Evolutionary conservation across 2,797 vertebrate species (phyloP).

Genomic region (Cossypha niveicapilla): DNA sequence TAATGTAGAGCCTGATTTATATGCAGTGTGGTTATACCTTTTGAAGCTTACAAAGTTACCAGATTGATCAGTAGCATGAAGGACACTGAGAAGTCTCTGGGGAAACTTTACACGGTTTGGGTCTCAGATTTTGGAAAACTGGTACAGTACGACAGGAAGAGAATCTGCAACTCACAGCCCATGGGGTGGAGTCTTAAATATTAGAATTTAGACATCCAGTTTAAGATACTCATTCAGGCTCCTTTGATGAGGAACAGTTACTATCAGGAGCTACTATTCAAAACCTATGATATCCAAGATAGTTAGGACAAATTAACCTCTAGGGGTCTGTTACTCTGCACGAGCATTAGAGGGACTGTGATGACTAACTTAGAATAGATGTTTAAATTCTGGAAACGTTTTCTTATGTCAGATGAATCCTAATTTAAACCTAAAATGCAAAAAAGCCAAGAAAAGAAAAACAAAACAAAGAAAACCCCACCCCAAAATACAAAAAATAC

Average conservation of each 20-base stretch:
- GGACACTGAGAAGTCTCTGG: not conserved
- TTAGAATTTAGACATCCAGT: fast-evolving
- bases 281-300: not conserved
- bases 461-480: fast-evolving
- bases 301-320: not conserved
- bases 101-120: not conserved
- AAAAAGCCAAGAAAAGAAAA: not conserved
- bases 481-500: not conserved
- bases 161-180: not conserved
- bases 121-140: not conserved
- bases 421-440: not conserved
- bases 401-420: not conserved
- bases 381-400: not conserved
- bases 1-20: not conserved
- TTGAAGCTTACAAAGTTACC: not conserved
- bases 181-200: not conserved
- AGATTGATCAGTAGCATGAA: not conserved
- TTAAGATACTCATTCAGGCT: not conserved
- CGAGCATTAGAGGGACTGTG: not conserved
- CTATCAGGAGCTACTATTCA: not conserved
- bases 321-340: not conserved
- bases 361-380: not conserved
- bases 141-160: not conserved
- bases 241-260: not conserved
- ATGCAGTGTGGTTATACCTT: not conserved